Evolutionary conservation across 2,113 vertebrate genomes (phyloP), one percentile per base, ranked within the genome.

Genomic region (Stegostoma tigrinum): DNA sequence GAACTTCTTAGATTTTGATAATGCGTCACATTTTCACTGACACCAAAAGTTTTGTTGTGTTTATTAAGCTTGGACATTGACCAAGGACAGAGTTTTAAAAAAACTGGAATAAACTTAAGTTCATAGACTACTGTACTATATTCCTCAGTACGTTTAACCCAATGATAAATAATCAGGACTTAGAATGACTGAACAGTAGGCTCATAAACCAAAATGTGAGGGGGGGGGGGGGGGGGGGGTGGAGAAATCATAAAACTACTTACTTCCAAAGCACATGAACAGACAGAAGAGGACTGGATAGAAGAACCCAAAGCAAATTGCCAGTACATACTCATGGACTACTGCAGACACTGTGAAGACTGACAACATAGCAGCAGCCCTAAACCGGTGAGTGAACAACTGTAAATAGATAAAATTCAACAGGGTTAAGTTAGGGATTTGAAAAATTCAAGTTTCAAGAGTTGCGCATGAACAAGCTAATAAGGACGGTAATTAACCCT

Each of bases 261-360:
- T 98, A 99, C 99, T 98, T 98, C 99, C 99, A 96, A 99, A 99
- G 96, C 98, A 98, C 97, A 98, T 98, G 89, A 99, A 99, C 96
- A 99, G 97, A 96, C 97, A 98, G 67, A 99, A 99, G 96, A 99
- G 97, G 80, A 99, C 99, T 0, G 99, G 99, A 90, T 99, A 99
- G 97, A 99, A 99, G 97, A 98, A 99, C 70, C 98, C 98, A 3
- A 99, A 98, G 97, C 98, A 98, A 96, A 99, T 94, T n/a, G 97
- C 98, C 70, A 99, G 96, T 96, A 98, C 98, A 1, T 99, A 99
- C 24, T 99, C 99, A 0, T 99, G 99, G 70, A 99, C 99, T 6
- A 98, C 97, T 0, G 99, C 99, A 14, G 99, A 99, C 8, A 99
- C 96, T 0, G 98, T 97, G 86, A 99, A 99, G 87, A 99, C 99